A percentile compares a stretch with the other conserved stretches of the same genome.
Conservation (phyloP, 2,888 invertebrate genomes). For the Caenorhabditis zanzibari region DNA sequence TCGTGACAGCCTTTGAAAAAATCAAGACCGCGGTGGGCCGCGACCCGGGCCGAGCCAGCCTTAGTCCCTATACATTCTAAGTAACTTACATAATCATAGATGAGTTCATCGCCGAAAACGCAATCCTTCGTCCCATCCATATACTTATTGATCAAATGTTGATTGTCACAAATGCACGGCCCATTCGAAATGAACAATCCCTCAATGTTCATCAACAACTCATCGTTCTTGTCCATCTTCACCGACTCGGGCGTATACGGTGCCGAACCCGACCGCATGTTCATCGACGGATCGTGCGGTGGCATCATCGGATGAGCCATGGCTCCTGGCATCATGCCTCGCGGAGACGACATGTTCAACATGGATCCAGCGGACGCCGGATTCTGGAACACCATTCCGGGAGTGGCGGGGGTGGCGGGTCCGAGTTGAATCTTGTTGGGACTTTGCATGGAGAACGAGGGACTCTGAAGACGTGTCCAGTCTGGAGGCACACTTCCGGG, state of each 20-base stretch:
- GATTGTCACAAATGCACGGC: not conserved
- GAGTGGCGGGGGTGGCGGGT: constrained; percentile 53
- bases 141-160: not conserved
- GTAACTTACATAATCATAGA: constrained; percentile 20
- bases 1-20: too few species aligned
- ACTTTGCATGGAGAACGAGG: constrained; percentile 53
- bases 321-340: constrained; percentile 26
- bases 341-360: constrained; percentile 52
- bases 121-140: constrained; percentile 38
- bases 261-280: constrained; percentile 47
- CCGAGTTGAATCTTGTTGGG: constrained; percentile 57
- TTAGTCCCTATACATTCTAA: not conserved
- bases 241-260: constrained; percentile 65
- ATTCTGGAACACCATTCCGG: constrained; percentile 45
- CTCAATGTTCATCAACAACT: constrained; percentile 21
- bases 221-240: constrained; percentile 46
- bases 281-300: constrained; percentile 25
- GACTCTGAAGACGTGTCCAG: constrained; percentile 59
- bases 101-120: constrained; percentile 21
- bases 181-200: constrained; percentile 1
- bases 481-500: constrained; percentile 53
- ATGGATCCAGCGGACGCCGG: constrained; percentile 50
- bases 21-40: too few species aligned
- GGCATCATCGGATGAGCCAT: constrained; percentile 21
- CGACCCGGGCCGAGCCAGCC: too few species aligned